phyloP scores from a whole-genome alignment of 2,113 vertebrate genomes.

The Pionites leucogaster region DNA sequence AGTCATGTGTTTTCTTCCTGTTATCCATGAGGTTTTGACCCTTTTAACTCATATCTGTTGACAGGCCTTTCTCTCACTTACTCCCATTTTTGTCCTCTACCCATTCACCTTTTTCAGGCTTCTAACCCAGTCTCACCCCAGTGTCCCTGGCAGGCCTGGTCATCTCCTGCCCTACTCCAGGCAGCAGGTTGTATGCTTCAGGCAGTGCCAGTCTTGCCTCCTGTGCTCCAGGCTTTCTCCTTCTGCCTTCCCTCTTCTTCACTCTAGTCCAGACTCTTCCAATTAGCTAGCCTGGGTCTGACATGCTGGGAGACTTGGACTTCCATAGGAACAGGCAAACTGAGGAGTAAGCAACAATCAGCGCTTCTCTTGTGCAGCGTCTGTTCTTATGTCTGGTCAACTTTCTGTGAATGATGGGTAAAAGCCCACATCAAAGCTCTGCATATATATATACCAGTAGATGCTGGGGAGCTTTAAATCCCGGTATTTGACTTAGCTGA shows the following conservation, averaged over 20 bases:
- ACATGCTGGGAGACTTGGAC: background rate
- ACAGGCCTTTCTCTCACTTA: background rate
- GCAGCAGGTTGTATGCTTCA: accelerated
- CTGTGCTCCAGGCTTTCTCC: background rate
- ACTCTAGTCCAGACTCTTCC: background rate
- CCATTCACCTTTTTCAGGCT: background rate
- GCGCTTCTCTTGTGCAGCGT: background rate
- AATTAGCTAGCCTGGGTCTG: background rate
- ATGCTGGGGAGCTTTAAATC: background rate
- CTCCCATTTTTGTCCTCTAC: background rate
- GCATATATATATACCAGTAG: accelerated
- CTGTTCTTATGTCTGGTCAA: background rate
- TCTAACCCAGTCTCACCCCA: background rate
- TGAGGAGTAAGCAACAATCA: background rate
- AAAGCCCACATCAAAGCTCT: background rate
- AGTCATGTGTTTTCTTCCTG: background rate
- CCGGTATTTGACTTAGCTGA: background rate
- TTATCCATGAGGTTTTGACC: background rate
- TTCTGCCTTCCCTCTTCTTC: background rate
- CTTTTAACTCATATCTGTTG: background rate
- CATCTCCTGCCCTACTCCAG: background rate
- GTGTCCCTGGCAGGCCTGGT: background rate
- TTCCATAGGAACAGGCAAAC: background rate
- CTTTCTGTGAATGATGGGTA: background rate
- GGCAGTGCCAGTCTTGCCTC: background rate